These are phyloP conservation scores for Jacana jacana DNA, from an alignment of 2,113 vertebrate species.

Conservation along the genomic window DNA sequence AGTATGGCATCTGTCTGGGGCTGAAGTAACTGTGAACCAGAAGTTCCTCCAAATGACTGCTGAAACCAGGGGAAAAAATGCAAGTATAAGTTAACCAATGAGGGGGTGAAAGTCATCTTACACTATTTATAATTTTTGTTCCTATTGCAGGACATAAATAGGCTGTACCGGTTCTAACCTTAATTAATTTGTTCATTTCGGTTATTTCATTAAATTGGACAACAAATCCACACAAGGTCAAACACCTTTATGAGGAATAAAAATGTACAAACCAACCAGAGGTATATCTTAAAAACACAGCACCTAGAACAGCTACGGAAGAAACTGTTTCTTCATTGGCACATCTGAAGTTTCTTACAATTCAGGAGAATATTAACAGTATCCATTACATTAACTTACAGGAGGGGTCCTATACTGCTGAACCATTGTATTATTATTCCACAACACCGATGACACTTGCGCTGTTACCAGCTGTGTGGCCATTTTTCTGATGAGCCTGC, in stretches of 20 bases:
- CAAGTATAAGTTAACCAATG: neutral
- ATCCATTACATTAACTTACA: conserved; percentile 67
- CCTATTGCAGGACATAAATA: neutral
- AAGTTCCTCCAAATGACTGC: conserved; percentile 69
- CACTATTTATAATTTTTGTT: neutral
- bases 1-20: conserved; percentile 89
- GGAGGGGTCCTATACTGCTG: conserved; percentile 80
- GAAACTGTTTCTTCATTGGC: neutral
- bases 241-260: neutral
- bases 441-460: conserved; percentile 88
- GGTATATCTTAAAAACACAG: neutral
- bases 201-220: neutral
- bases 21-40: conserved; percentile 74
- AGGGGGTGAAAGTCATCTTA: neutral
- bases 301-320: neutral
- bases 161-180: neutral
- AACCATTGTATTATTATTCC: conserved; percentile 74
- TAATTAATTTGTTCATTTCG: neutral
- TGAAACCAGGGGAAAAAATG: neutral
- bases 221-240: neutral
- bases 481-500: conserved; percentile 91
- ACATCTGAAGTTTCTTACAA: neutral
- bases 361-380: neutral
- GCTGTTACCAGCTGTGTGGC: conserved; percentile 92
- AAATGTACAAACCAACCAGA: neutral